phyloP scores from a whole-genome alignment of 2,797 vertebrate species.

The Labeo calbasu region DNA sequence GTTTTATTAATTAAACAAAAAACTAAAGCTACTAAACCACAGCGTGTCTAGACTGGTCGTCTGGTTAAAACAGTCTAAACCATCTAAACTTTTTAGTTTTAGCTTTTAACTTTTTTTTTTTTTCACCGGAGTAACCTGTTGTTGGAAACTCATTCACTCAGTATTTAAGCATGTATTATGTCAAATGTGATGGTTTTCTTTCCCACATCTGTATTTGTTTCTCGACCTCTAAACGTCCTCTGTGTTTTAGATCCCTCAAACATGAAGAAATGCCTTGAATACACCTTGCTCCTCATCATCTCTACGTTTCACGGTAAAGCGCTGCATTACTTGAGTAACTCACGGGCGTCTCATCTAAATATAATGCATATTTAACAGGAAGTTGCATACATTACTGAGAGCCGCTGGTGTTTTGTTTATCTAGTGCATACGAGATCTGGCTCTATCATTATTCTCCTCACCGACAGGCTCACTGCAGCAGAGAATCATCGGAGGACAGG shows the following conservation, averaged over 20 bases:
- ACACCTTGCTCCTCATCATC: constrained; percentile 46
- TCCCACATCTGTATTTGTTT: not conserved
- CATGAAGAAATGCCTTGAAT: constrained; percentile 52
- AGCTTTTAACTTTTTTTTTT: not conserved
- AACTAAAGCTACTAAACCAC: not conserved
- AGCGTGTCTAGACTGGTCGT: not conserved
- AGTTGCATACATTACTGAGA: constrained; percentile 6
- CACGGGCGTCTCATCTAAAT: not conserved
- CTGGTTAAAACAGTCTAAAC: not conserved
- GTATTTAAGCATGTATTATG: not conserved
- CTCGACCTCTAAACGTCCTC: not conserved
- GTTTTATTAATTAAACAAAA: not conserved
- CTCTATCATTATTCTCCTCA: constrained; percentile 11
- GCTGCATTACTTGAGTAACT: not conserved
- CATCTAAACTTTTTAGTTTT: not conserved
- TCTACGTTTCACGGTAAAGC: constrained; percentile 53
- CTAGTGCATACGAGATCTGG: not conserved
- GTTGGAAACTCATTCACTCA: not conserved
- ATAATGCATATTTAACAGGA: constrained; percentile 13
- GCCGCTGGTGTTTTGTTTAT: not conserved
- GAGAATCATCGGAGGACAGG: constrained; percentile 69
- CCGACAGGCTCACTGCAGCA: constrained; percentile 63
- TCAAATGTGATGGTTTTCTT: not conserved
- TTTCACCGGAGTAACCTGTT: not conserved
- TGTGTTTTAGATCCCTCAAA: constrained; percentile 45